Evolutionary conservation across 2,113 vertebrate species (phyloP).

Genomic region (Climacteris rufus): DNA sequence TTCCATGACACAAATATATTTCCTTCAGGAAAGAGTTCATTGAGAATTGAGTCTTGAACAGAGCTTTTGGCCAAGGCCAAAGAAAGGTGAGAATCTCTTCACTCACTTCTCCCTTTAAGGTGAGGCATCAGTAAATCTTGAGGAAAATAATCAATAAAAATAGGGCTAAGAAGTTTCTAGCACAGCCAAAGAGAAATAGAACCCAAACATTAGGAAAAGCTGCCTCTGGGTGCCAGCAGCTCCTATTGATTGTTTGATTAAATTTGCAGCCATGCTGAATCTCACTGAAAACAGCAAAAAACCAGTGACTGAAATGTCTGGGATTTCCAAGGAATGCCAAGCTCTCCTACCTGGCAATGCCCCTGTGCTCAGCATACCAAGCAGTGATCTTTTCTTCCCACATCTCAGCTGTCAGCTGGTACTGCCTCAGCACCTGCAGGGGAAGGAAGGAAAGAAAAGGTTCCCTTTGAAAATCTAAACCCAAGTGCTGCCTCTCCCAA

Average conservation of each 20-base stretch:
- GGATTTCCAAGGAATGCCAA: not conserved
- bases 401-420: conserved; percentile 94
- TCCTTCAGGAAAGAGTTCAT: not conserved
- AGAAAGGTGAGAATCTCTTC: not conserved
- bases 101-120: not conserved
- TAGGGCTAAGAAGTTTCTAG: not conserved
- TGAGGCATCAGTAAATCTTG: not conserved
- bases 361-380: conserved; percentile 91
- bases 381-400: conserved; percentile 95
- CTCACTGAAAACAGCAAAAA: not conserved
- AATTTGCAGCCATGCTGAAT: not conserved
- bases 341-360: conserved; percentile 83
- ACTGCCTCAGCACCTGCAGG: conserved; percentile 88
- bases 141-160: not conserved
- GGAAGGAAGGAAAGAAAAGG: not conserved
- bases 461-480: not conserved
- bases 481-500: not conserved
- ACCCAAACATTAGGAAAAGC: not conserved
- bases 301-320: not conserved
- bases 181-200: not conserved
- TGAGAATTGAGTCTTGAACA: not conserved
- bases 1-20: not conserved
- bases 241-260: not conserved
- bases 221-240: not conserved
- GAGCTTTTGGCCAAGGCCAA: not conserved